Evolutionary conservation across 92 coral and sea anemone species (phyloP), one percentile per base, ranked within the genome.

Genomic region (Palythoa caribaeorum): DNA sequence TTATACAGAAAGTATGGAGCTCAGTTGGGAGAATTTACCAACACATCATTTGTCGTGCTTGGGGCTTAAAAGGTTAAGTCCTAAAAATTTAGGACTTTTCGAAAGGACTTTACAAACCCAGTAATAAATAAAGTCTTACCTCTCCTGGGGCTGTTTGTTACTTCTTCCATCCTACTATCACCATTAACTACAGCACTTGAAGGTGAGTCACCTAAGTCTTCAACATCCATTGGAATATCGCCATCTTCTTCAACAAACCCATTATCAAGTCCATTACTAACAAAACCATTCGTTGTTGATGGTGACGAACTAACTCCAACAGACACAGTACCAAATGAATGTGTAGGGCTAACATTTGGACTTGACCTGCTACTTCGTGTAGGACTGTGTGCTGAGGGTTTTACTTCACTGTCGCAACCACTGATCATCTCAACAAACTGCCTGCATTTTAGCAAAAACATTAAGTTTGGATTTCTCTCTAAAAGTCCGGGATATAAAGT

Each of bases 401-500:
- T 95, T 51, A 97, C 98, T 84, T 97, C 98, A 77, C 98, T 94
- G 76, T 97, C 99, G 81, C 92, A 88, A 35, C 99, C 99, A 87
- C 98, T 94, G 37, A 97, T 98, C 99, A 97, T 97, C 92, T 97
- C 99, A 69, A 97, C 98, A 95, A 97, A 97, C 48, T 97, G 98
- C 48, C 99, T 95, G 88, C 99, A 97, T 84, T 97, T 97, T 44
- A 97, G 88, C 40, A 94, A 90, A 83, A 97, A 97, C 68, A 97
- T 80, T 77, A 97, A 92, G 92, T 97, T 93, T 48, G 94, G 99
- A 88, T 97, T 92, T 70, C 99, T 87, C 88, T 97, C 99, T 88
- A 97, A 88, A 83, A 97, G 90, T 38, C 99, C 99, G 36, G 99
- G 99, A 66, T 97, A 97, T 17, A 97, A 90, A 80, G 98, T 90